Evolutionary conservation across 1,140 invertebrate genomes (phyloP).

Genomic region (Latrodectus geometricus): DNA sequence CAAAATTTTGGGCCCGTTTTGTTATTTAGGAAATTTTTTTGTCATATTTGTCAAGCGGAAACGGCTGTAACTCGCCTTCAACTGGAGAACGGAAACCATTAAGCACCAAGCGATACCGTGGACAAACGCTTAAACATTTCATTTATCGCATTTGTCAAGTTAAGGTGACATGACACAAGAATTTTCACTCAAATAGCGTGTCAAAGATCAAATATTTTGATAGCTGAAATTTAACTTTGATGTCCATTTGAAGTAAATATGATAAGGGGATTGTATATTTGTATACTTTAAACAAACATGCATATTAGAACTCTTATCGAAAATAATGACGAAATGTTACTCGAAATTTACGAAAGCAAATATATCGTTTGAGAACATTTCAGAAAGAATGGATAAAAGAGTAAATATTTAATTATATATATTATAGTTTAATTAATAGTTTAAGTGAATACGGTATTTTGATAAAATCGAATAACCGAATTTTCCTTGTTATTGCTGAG

Average conservation of each 20-base stretch:
- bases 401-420: too few relatives aligned
- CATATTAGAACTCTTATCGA: too few relatives aligned
- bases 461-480: too few relatives aligned
- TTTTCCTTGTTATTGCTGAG: too few relatives aligned
- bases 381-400: too few relatives aligned
- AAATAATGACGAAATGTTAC: too few relatives aligned
- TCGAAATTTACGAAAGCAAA: too few relatives aligned
- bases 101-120: constrained; percentile 36
- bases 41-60: constrained; percentile 53
- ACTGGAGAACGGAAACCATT: constrained; percentile 39
- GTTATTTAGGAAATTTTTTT: constrained; percentile 54
- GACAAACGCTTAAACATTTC: constrained; percentile 36
- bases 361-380: too few relatives aligned
- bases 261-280: background rate
- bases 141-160: constrained; percentile 56
- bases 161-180: constrained; percentile 29
- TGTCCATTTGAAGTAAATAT: constrained; percentile 1
- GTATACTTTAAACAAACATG: too few relatives aligned
- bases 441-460: too few relatives aligned
- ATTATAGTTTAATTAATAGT: too few relatives aligned
- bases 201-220: constrained; percentile 15
- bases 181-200: constrained; percentile 27
- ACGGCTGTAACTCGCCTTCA: constrained; percentile 33
- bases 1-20: constrained; percentile 48
- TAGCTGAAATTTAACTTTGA: background rate